phyloP scores from a whole-genome alignment of 2,113 vertebrate species.

The Siniperca chuatsi region DNA sequence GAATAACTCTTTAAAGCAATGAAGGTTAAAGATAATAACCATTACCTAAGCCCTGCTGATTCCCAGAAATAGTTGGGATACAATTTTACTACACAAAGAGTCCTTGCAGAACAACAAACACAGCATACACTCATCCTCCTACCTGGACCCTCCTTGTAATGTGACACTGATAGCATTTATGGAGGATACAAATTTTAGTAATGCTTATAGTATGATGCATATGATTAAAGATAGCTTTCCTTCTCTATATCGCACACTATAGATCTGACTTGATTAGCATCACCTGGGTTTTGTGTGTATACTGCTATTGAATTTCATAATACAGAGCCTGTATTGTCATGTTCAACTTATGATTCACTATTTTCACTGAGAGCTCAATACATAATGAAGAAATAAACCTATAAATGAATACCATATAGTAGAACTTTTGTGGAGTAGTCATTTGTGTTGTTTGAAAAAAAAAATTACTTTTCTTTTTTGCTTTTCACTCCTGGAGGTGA shows the following conservation, averaged over 20 bases:
- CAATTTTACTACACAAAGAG: constrained; percentile 36
- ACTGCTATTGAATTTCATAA: constrained; percentile 10
- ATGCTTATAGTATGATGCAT: background rate
- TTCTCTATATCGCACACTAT: background rate
- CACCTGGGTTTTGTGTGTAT: constrained; percentile 14
- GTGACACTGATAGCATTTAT: constrained; percentile 21
- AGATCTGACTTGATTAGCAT: constrained; percentile 26
- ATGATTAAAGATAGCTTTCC: constrained; percentile 11
- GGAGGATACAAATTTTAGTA: constrained; percentile 4
- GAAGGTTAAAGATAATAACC: background rate
- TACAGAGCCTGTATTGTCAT: background rate
- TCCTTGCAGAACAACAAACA: constrained; percentile 18
- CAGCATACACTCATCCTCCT: background rate
- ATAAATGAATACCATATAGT: background rate
- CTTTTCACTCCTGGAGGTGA: background rate
- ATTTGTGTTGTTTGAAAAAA: background rate
- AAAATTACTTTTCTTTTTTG: no score
- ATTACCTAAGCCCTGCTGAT: background rate
- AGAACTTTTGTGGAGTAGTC: background rate
- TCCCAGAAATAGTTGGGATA: constrained; percentile 9
- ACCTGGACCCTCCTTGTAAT: constrained; percentile 26
- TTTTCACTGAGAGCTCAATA: background rate
- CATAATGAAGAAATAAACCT: background rate
- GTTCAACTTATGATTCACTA: background rate
- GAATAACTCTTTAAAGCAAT: background rate